These are phyloP conservation scores for Synergus itoensis DNA, from an alignment of 2,888 invertebrate species.

Conservation along the genomic window DNA sequence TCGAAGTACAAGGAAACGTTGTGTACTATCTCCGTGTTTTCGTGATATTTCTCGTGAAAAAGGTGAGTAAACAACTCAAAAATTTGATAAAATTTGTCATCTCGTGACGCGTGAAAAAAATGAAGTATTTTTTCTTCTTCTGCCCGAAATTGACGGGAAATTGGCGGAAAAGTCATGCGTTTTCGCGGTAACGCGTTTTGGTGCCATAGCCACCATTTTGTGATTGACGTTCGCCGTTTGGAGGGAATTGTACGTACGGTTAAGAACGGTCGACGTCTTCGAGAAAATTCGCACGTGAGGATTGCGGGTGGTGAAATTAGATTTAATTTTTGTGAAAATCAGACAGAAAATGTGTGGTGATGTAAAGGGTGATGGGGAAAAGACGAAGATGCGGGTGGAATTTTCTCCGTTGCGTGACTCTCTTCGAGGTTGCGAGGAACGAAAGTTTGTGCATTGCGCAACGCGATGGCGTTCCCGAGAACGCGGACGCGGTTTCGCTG, in stretches of 20 bases:
- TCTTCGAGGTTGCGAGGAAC: slow-evolving; percentile 60
- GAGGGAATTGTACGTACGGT: slow-evolving; percentile 59
- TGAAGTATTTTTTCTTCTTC: background rate
- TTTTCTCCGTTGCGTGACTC: slow-evolving; percentile 21
- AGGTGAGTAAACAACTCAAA: slow-evolving; percentile 29
- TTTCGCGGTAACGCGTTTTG: slow-evolving; percentile 53
- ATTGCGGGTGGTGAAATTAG: background rate
- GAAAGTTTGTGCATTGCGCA: slow-evolving; percentile 75
- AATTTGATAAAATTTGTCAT: background rate
- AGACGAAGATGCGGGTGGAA: background rate
- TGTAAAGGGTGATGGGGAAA: background rate
- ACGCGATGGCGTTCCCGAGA: slow-evolving; percentile 67
- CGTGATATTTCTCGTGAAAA: slow-evolving; percentile 44
- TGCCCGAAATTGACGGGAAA: slow-evolving; percentile 49
- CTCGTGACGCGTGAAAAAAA: background rate
- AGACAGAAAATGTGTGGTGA: background rate
- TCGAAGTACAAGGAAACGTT: slow-evolving; percentile 56
- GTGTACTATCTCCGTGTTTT: slow-evolving; percentile 51
- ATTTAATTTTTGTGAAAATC: background rate
- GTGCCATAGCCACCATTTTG: slow-evolving; percentile 64
- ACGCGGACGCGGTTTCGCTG: slow-evolving; percentile 63
- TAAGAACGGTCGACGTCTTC: background rate
- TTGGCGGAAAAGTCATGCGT: slow-evolving; percentile 53
- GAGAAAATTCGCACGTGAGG: slow-evolving; percentile 13
- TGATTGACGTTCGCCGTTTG: slow-evolving; percentile 65